A percentile compares a stretch with the other conserved stretches of the same genome.
Evolutionary conservation across 2,888 invertebrate genomes (phyloP).

Genomic region (Orthonevra nobilis): DNA sequence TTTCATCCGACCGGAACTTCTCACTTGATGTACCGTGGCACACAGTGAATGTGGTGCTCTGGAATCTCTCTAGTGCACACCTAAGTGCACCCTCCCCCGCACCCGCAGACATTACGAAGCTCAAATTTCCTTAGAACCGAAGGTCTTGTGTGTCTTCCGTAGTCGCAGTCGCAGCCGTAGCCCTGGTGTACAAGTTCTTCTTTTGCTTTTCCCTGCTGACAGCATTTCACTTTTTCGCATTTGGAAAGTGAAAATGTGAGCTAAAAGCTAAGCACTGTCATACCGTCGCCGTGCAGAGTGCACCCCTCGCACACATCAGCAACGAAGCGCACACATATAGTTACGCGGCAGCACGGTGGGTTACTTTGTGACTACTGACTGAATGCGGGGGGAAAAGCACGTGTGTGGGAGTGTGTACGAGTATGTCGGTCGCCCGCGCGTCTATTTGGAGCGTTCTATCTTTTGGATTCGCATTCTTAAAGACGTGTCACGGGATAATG

Average conservation of each 20-base stretch:
- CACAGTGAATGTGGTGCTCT: slow-evolving; percentile 19
- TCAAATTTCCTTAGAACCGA: slow-evolving; percentile 50
- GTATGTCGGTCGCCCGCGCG: slow-evolving; percentile 36
- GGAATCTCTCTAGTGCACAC: slow-evolving; percentile 53
- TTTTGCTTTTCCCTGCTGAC: slow-evolving; percentile 66
- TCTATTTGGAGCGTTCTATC: slow-evolving; percentile 45
- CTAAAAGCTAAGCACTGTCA: slow-evolving; percentile 57
- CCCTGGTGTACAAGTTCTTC: too few species aligned
- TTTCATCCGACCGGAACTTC: slow-evolving; percentile 65
- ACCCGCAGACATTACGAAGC: slow-evolving; percentile 11
- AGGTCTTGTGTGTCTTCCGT: slow-evolving; percentile 35
- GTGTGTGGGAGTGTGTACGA: slow-evolving; percentile 27
- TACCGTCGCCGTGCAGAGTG: slow-evolving; percentile 59
- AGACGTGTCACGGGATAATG: slow-evolving; percentile 69
- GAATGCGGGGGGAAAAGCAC: too few species aligned
- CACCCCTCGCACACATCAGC: slow-evolving; percentile 30
- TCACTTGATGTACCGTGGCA: slow-evolving; percentile 48
- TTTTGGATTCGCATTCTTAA: slow-evolving; percentile 66
- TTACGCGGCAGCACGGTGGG: neutral
- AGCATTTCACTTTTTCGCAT: slow-evolving; percentile 67
- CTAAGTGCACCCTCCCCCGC: slow-evolving; percentile 7
- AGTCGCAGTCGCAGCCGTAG: too few species aligned
- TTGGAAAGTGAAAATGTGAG: slow-evolving; percentile 69
- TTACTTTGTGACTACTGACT: slow-evolving; percentile 20
- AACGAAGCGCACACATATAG: neutral